Evolutionary conservation across 2,888 invertebrate genomes (phyloP).

Genomic region (Sphaerophoria taeniata): DNA sequence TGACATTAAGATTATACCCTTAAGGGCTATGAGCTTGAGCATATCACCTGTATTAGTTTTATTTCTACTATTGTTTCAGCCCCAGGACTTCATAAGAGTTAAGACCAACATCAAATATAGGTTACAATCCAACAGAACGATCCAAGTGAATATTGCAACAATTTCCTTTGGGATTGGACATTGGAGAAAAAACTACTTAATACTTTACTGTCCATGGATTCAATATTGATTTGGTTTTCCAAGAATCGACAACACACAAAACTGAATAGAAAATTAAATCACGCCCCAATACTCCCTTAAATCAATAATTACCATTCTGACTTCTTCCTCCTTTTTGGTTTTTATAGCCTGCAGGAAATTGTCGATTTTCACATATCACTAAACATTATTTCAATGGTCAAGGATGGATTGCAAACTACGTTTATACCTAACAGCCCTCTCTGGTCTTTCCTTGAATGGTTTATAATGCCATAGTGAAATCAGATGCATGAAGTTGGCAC

Average conservation of each 20-base stretch:
- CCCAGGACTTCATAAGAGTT: not conserved
- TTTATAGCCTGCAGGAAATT: slow-evolving; percentile 51
- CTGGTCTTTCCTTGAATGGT: slow-evolving; percentile 39
- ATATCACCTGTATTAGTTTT: not conserved
- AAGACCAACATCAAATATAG: not conserved
- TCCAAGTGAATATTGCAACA: not conserved
- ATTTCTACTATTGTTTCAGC: not conserved
- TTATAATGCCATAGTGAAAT: slow-evolving; percentile 48
- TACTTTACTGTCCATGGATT: not conserved
- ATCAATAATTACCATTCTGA: slow-evolving; percentile 53
- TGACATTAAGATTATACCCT: no score
- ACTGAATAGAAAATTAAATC: slow-evolving; percentile 53
- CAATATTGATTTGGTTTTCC: slow-evolving; percentile 10
- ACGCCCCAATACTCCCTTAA: slow-evolving; percentile 39
- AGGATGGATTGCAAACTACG: slow-evolving; percentile 54
- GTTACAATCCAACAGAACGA: not conserved
- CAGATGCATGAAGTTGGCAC: slow-evolving; percentile 46
- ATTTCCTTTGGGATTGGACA: not conserved
- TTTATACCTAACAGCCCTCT: no score
- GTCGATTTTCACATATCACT: slow-evolving; percentile 67
- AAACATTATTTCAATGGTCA: slow-evolving; percentile 58
- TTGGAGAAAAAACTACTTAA: not conserved
- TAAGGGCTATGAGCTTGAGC: no score
- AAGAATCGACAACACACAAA: slow-evolving; percentile 26
- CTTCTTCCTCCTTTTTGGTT: slow-evolving; percentile 33